phyloP scores from a whole-genome alignment of 2,888 invertebrate species.

The Drosophila rellima region DNA sequence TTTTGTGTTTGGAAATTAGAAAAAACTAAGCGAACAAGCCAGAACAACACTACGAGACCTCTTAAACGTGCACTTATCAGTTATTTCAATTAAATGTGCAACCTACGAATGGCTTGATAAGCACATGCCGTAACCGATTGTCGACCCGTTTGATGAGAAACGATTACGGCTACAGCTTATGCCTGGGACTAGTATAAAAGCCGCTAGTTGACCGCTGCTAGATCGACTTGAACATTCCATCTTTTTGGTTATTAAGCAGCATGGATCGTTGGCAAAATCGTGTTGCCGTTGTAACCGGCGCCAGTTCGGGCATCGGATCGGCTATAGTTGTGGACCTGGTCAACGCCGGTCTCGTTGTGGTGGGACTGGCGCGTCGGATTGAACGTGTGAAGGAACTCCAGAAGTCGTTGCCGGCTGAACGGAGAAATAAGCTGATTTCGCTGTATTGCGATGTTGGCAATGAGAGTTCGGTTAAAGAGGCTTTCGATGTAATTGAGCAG shows the following conservation, averaged over 20 bases:
- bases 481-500: conserved; percentile 87
- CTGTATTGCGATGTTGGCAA: conserved; percentile 87
- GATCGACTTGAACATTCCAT: neutral
- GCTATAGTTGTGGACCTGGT: conserved; percentile 86
- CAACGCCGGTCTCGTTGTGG: conserved; percentile 87
- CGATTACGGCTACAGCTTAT: neutral
- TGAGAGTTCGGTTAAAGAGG: conserved; percentile 87
- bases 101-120: conserved; percentile 1
- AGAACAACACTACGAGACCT: neutral
- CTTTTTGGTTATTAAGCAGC: neutral
- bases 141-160: neutral
- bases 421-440: conserved; percentile 68
- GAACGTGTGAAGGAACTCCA: conserved; percentile 85
- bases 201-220: neutral
- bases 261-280: conserved; percentile 88
- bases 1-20: neutral
- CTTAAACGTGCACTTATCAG: neutral
- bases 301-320: conserved; percentile 88
- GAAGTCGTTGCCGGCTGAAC: conserved; percentile 53
- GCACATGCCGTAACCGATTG: neutral
- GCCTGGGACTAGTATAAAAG: conserved; percentile 11
- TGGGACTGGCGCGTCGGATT: conserved; percentile 87
- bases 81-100: conserved; percentile 1
- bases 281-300: conserved; percentile 89
- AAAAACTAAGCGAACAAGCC: neutral